Conservation (phyloP, 2,888 invertebrate genomes). For the Pasiphila rectangulata region DNA sequence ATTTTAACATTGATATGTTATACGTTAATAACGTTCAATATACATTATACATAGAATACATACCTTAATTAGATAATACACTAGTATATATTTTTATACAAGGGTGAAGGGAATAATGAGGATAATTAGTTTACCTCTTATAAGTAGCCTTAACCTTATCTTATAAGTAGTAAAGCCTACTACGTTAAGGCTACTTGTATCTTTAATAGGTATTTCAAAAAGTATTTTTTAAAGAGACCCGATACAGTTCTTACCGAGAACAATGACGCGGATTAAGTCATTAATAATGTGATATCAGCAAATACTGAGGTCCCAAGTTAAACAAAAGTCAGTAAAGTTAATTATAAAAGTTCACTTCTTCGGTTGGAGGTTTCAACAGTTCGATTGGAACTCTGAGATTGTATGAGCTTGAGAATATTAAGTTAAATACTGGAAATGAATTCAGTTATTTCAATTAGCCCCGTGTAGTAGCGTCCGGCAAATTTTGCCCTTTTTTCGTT, state of each 20-base stretch:
- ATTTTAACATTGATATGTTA: no score
- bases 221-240: conserved; percentile 33
- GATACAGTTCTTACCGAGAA: conserved; percentile 26
- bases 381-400: conserved; percentile 38
- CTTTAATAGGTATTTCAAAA: conserved; percentile 11
- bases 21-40: no score
- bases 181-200: no score
- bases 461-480: conserved; percentile 41
- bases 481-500: conserved; percentile 48
- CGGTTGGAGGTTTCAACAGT: conserved; percentile 31
- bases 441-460: conserved; percentile 56
- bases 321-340: conserved; percentile 27
- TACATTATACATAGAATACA: no score
- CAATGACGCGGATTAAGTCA: conserved; percentile 35
- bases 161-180: no score
- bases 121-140: no score
- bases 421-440: conserved; percentile 50
- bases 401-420: conserved; percentile 33
- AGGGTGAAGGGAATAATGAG: no score
- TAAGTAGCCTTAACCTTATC: no score
- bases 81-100: no score
- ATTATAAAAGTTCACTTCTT: conserved; percentile 30
- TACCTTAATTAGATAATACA: no score
- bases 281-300: conserved; percentile 39
- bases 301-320: conserved; percentile 25